Base-by-base conservation (phyloP, 2,113 vertebrate species). In the Trogon surrucura region DNA sequence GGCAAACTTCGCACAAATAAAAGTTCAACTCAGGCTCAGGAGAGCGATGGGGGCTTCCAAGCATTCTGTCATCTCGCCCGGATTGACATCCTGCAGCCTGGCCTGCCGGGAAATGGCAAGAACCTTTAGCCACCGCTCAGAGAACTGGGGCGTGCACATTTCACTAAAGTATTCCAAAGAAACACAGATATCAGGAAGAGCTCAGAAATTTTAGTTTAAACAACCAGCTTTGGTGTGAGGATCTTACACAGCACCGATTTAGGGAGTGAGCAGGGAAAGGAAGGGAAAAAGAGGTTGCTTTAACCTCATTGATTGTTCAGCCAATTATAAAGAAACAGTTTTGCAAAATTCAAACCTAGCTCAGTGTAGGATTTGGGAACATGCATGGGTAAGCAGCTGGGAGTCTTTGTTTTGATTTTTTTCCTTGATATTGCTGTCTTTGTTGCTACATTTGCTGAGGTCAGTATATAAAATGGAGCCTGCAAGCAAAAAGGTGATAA, bases 331-430 rank as follows among this genome's bases (percentile, higher is more conserved):
- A 93, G 51, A 61, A 84, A 88, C 66, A 26, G 38, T 60, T 85
- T 93, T 85, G 82, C 90, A 96, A 90, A 93, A 90, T 64, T 84
- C 56, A 88, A 45, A 62, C 48, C 27, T 71, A 83, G 60, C 66
- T 32, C 54, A 44, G 34, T 62, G 32, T 7, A 73, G 80, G 75
- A 67, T 91, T 96, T 91, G 60, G 85, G 90, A 95, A 95, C 90
- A 88, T 96, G 88, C 93, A 84, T 41, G 38, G 48, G 72, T 96
- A 95, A 96, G 96, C 95, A 95, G 18, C 80, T 87, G 74, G 38
- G 48, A 96, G 65, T 44, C 38, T 94, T 88, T 95, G 93, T 94
- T 96, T 92, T 85, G 61, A 74, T 54, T 86, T 94, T 91, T 94
- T 71, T 26, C 73, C 70, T 85, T 84, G 79, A 78, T 88, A 71